Conservation (phyloP, 2,797 vertebrate genomes). For the Bryconaethiops microstoma region DNA sequence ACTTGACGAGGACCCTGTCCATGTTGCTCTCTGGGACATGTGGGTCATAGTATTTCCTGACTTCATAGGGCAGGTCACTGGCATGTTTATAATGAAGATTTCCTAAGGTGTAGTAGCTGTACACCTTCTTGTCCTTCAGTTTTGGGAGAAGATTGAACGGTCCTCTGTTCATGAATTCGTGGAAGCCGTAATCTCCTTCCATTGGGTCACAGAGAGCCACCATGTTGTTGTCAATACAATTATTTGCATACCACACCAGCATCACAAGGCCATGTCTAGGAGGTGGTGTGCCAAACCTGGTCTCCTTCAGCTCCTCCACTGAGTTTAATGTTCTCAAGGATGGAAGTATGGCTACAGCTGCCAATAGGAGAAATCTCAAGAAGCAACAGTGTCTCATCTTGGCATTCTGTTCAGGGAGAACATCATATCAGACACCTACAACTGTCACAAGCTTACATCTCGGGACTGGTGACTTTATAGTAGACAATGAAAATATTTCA, state of each 20-base stretch:
- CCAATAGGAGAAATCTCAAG: constrained; percentile 35
- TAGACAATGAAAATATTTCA: no score
- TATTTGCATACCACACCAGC: constrained; percentile 70
- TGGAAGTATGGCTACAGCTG: constrained; percentile 25
- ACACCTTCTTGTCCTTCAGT: constrained; percentile 61
- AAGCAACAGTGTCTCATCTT: constrained; percentile 9
- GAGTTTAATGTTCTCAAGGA: constrained; percentile 65
- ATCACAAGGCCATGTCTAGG: constrained; percentile 70
- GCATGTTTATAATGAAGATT: constrained; percentile 69
- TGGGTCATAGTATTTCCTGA: constrained; percentile 68
- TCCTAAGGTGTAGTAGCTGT: constrained; percentile 70
- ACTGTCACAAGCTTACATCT: not conserved
- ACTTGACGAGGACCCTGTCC: constrained; percentile 74
- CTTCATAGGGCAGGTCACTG: constrained; percentile 65
- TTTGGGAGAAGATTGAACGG: constrained; percentile 59
- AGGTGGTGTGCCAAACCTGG: constrained; percentile 69
- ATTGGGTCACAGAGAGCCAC: constrained; percentile 66
- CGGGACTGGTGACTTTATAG: not conserved
- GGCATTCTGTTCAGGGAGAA: constrained; percentile 1
- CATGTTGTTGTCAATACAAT: constrained; percentile 77
- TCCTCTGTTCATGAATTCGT: constrained; percentile 59
- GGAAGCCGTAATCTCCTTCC: constrained; percentile 67
- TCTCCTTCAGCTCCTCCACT: constrained; percentile 61
- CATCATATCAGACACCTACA: not conserved
- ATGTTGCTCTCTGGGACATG: constrained; percentile 66